Base-by-base conservation (phyloP, 2,113 vertebrate species). In the Corythoichthys haematopterus region DNA sequence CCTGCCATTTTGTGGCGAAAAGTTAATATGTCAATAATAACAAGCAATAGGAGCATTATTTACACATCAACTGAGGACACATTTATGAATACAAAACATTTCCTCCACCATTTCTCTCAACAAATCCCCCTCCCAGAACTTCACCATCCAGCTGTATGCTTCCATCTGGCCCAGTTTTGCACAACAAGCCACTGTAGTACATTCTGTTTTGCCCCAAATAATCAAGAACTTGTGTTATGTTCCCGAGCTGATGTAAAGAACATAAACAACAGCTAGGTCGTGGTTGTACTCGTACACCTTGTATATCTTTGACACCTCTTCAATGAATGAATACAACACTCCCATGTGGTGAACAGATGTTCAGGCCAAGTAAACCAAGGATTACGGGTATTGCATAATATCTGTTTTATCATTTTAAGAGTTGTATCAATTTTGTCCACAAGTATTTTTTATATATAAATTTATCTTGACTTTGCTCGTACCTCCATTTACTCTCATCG, bases 331-430 rank as follows among this genome's bases (percentile, higher is more conserved):
- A 77, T 57, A 85, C 80, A 78, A 70, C 43, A 16, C 77, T 64
- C 68, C 77, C 84, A 84, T 72, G 84, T 28, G 84, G 82, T 8
- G 82, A 80, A 73, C 87, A 90, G 87, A 85, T 89, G 87, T 87
- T 80, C 76, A 43, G 69, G 75, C 53, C 1, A 67, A 52, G 62
- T 69, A 38, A n/a, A 75, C 67, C 50, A 70, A 43, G 62, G 53
- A 56, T 60, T 59, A 46, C 80, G 80, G 46, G 70, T 65, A 43
- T 84, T 86, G 68, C 81, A 64, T 71, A 75, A 88, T 73, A 67
- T 35, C n/a, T 61, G 28, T 53, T 14, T 56, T 11, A 33, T 33
- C 52, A 57, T 35, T 43, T 20, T 20, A 45, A 45, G 15, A 61
- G 4, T 20, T 16, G n/a, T 45, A 6, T 62, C 4, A 14, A 62